Conservation (phyloP, 2,797 vertebrate species). For the Crenichthys baileyi region DNA sequence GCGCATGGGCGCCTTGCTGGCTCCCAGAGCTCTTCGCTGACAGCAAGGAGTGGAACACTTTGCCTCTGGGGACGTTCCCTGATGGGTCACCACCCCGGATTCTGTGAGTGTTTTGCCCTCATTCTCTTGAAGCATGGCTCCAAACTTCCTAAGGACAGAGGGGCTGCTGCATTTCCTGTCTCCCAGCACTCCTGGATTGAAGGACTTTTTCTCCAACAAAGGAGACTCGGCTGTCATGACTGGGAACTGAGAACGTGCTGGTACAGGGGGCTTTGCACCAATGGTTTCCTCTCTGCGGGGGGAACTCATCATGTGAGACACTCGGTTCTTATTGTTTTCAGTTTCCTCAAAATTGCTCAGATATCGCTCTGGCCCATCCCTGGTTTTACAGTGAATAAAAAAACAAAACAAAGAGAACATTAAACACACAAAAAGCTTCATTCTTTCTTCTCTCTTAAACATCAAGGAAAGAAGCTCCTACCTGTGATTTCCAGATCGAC, state of each 20-base stretch:
- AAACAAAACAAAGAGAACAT: conserved; percentile 1
- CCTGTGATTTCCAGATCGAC: conserved; percentile 83
- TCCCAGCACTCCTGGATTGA: conserved; percentile 49
- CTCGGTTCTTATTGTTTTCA: conserved; percentile 81
- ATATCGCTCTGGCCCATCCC: conserved; percentile 67
- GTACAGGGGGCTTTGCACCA: conserved; percentile 71
- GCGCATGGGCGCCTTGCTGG: conserved; percentile 63
- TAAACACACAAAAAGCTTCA: neutral
- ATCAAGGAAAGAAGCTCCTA: conserved; percentile 48
- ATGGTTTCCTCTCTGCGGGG: conserved; percentile 72
- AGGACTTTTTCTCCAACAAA: conserved; percentile 73
- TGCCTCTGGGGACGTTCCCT: conserved; percentile 58
- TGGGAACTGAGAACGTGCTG: conserved; percentile 82
- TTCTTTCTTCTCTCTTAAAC: neutral
- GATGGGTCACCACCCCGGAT: conserved; percentile 73
- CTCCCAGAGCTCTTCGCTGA: conserved; percentile 78
- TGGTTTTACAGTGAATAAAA: conserved; percentile 35
- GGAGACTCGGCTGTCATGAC: conserved; percentile 55
- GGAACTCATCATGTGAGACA: conserved; percentile 63
- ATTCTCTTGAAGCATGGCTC: conserved; percentile 77
- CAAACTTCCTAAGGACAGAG: conserved; percentile 79
- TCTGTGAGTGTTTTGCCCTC: conserved; percentile 81
- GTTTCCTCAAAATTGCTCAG: conserved; percentile 77
- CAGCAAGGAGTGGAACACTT: conserved; percentile 75
- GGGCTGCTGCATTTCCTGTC: conserved; percentile 76